Evolutionary conservation across 2,797 vertebrate genomes (phyloP), one percentile per base, ranked within the genome.

Genomic region (Acipenser oxyrinchus): DNA sequence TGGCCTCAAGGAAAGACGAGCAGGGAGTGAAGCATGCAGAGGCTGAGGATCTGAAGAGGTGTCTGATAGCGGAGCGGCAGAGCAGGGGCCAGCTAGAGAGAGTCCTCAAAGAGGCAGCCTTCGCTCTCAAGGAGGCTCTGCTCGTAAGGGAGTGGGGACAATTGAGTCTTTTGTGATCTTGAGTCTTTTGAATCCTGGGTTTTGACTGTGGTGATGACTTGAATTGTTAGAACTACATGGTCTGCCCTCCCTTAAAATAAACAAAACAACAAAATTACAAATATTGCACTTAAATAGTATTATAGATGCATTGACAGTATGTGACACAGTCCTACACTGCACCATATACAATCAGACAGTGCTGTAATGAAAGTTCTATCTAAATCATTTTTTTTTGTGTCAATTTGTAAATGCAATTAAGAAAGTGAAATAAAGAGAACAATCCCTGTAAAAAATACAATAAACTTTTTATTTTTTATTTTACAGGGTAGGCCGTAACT

Each of bases 51-150:
- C 78, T 89, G 62, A 77, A 71, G 64, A 76, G 50, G 2, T 63
- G 82, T 68, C 75, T 90, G 18, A 71, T 77, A 3, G 55, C 81
- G 1, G 88, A 90, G 76, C 84, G 72, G 68, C 79, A 65, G 62
- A 66, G 8, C 57, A 79, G 71, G 51, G 71, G 3, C 49, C 68
- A 67, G 1, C 78, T 87, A 66, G 80, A 88, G 73, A 72, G 6
- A 0, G 68, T 81, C 52, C 73, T 92, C 62, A 66, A 74, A 69
- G 86, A 88, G 48, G 86, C 85, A 0, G 81, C 79, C 0, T 8
- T 59, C 18, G 65, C 78, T 60, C 82, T 94, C 37, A 86, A 75
- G 72, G 72, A 79, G 51, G 73, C 80, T 1, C 65, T 94, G 61
- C 78, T 66, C 81, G 90, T 89, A 62, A 73, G 65, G 8, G 6